Conservation (phyloP, 2,888 invertebrate genomes). For the Ectobius pallidus region DNA sequence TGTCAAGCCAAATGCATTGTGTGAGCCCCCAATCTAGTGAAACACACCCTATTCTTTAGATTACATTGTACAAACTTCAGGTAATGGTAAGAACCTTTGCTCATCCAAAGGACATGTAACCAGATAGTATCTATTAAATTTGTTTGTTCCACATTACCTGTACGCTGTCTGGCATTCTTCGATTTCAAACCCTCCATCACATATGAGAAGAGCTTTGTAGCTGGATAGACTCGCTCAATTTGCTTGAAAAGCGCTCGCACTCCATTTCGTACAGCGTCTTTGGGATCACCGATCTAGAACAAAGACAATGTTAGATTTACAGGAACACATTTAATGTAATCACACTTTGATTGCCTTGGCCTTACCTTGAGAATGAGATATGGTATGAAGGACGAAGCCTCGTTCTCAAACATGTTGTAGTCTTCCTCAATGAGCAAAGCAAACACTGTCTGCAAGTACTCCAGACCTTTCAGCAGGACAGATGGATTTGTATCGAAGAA, state of each 20-base stretch:
- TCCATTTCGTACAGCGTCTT: constrained; percentile 90
- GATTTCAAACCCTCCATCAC: constrained; percentile 95
- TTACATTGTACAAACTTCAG: no score
- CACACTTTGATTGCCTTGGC: no score
- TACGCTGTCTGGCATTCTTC: constrained; percentile 94
- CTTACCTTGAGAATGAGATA: constrained; percentile 89
- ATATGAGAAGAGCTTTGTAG: constrained; percentile 86
- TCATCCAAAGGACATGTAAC: no score
- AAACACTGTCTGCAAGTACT: constrained; percentile 87
- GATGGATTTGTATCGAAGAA: constrained; percentile 99
- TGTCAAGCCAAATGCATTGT: no score
- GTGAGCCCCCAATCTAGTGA: no score
- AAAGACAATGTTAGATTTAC: no score
- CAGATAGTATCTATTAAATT: no score
- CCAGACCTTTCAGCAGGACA: constrained; percentile 92
- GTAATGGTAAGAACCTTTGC: no score
- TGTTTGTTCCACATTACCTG: constrained; percentile 62
- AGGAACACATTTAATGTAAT: no score
- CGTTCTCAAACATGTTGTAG: constrained; percentile 88
- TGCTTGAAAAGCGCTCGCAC: constrained; percentile 85
- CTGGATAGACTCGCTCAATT: constrained; percentile 85
- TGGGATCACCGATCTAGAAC: constrained; percentile 87
- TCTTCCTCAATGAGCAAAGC: constrained; percentile 76
- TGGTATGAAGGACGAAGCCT: constrained; percentile 93
- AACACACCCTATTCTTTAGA: no score